Evolutionary conservation across 1,140 invertebrate genomes (phyloP), one percentile per base, ranked within the genome.

Genomic region (Zaprionus camerounensis): DNA sequence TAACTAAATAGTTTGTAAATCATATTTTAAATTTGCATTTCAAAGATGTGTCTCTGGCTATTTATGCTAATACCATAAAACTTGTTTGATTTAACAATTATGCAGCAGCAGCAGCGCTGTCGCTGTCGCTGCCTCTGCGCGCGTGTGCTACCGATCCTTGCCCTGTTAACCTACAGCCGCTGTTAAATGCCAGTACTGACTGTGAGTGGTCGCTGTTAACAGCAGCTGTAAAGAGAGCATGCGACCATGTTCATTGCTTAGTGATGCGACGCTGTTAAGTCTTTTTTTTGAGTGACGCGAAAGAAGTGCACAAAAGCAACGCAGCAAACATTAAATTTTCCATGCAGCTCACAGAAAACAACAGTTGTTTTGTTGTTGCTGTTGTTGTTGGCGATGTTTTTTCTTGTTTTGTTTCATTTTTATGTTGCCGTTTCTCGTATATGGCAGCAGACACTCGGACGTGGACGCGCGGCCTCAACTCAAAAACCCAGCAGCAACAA

Each of bases 291-390:
- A 49, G 46, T 51, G 20, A 17, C 22, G 64, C 80, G 70, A 86
- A 87, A 61, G 73, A 87, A 66, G 53, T 57, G 77, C 62, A 31
- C 73, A 78, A 87, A 82, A 58, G 79, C 55, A 82, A 82, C 62
- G 72, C 80, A 77, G 62, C 56, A 70, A 80, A 82, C 75, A 73
- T 57, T 76, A 53, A 74, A 87, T 88, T 87, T 88, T 84, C 81
- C 78, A 87, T 87, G 83, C 83, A 87, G 84, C 83, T 88, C 83
- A 88, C 83, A 85, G 73, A 71, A 82, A 69, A 65, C 81, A 86
- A 87, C 68, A 78, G 82, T 81, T 81, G 59, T 79, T 81, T 78
- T 78, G 63, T 49, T 67, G 56, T 78, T 70, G n/a, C n/a, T n/a
- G 38, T 38, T 70, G 44, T 51, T 61, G 53, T 61, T 70, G 38